Conservation (phyloP, 2,113 vertebrate species). For the Misgurnus mizolepis region DNA sequence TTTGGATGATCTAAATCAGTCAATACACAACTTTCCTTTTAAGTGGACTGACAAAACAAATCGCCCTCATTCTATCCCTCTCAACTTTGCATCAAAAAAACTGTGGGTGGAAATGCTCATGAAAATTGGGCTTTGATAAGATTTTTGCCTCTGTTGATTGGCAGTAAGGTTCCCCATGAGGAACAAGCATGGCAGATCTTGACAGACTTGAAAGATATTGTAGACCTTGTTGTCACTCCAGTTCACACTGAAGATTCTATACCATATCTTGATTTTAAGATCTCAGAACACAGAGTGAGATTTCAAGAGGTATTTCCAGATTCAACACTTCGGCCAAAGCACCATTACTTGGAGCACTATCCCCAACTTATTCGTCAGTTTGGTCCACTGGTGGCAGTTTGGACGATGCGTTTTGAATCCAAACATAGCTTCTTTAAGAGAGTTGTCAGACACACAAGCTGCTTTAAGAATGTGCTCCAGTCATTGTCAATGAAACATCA, state of each 20-base stretch:
- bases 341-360: background rate
- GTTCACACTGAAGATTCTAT: slow-evolving; percentile 5
- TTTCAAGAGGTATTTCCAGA: background rate
- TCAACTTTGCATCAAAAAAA: background rate
- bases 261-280: background rate
- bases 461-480: background rate
- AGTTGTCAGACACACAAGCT: background rate
- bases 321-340: background rate
- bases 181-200: background rate
- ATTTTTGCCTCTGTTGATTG: background rate
- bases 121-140: background rate
- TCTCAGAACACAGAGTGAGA: background rate
- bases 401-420: background rate
- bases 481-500: background rate
- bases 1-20: background rate
- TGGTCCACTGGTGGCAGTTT: background rate
- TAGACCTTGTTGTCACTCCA: background rate
- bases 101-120: background rate
- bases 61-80: background rate
- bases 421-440: slow-evolving; percentile 1
- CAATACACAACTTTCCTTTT: background rate
- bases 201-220: background rate
- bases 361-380: background rate
- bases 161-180: background rate
- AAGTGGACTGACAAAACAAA: background rate